These are phyloP conservation scores for Morpho helenor DNA, from an alignment of 2,888 invertebrate genomes.

Conservation along the genomic window DNA sequence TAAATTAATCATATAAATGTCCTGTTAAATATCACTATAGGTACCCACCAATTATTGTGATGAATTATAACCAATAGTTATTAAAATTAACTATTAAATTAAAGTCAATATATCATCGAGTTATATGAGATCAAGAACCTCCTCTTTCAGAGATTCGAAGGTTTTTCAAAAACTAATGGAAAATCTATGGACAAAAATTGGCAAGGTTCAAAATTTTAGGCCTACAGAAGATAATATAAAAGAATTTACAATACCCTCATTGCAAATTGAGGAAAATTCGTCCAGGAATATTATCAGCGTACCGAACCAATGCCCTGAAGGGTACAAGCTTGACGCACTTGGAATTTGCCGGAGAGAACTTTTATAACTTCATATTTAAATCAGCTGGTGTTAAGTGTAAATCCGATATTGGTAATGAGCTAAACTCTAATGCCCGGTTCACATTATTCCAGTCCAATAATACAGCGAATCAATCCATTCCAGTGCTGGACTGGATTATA, in stretches of 20 bases:
- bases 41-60: too few species aligned
- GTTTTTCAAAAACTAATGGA: conserved; percentile 11
- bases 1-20: too few species aligned
- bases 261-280: conserved; percentile 1
- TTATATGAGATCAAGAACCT: not conserved
- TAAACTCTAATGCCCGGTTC: too few species aligned
- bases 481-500: too few species aligned
- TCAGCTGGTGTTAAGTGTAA: not conserved
- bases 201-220: not conserved
- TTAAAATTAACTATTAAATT: too few species aligned
- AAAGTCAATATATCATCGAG: not conserved
- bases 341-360: conserved; percentile 43
- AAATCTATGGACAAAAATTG: not conserved
- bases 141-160: conserved; percentile 16
- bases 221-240: not conserved
- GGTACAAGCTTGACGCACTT: conserved; percentile 49
- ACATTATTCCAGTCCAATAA: too few species aligned
- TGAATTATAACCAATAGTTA: too few species aligned
- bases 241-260: not conserved
- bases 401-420: too few species aligned
- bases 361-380: conserved; percentile 1
- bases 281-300: conserved; percentile 23
- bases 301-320: conserved; percentile 53
- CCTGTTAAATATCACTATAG: too few species aligned
- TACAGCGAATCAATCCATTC: too few species aligned